Conservation (phyloP, 2,113 vertebrate genomes). For the Vombatus ursinus region DNA sequence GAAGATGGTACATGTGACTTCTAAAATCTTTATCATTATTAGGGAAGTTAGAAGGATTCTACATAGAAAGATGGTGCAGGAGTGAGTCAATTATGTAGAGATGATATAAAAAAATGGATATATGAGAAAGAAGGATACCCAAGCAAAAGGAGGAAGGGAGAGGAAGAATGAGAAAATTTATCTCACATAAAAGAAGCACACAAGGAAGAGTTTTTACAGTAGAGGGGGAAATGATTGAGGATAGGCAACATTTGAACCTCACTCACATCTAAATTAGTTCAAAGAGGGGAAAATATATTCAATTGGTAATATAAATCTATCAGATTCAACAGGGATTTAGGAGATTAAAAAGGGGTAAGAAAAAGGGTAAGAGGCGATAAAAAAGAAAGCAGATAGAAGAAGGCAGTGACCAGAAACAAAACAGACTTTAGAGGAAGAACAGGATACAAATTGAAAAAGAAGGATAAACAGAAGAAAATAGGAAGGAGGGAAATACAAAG, state of each 20-base stretch:
- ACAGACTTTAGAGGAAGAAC: no score
- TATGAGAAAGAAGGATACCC: neutral
- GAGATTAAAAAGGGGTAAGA: no score
- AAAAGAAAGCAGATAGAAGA: no score
- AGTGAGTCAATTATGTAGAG: neutral
- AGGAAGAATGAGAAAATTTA: neutral
- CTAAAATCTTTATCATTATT: neutral
- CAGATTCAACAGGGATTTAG: no score
- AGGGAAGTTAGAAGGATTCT: neutral
- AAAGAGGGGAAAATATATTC: neutral
- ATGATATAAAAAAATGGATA: neutral
- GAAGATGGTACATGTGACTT: neutral
- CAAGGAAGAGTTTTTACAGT: neutral
- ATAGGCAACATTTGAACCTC: neutral
- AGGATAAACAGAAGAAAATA: no score
- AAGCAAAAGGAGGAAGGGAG: neutral
- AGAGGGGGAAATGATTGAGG: neutral
- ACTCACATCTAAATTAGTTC: neutral
- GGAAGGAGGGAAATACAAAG: no score
- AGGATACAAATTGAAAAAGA: no score
- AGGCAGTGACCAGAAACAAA: no score
- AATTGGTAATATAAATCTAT: no score
- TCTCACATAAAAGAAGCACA: neutral
- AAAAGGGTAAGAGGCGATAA: no score
- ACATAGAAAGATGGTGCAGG: neutral